Conservation (phyloP, 37 sponge, comb jelly and placozoan genomes). For the Cliona cf. orientalis region DNA sequence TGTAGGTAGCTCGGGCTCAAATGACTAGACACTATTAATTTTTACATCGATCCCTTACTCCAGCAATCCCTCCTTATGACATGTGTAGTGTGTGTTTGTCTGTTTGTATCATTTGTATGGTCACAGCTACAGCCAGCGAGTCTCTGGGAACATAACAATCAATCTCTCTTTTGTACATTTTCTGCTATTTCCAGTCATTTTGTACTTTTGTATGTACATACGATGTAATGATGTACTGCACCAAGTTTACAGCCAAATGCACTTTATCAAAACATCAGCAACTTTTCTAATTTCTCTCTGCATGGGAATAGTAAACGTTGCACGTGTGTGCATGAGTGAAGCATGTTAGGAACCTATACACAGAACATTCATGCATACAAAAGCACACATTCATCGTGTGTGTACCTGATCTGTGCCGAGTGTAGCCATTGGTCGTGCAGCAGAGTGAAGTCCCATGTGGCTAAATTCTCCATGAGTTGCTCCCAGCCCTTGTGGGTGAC, state of each 20-base stretch:
- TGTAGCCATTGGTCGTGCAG: constrained; percentile 53
- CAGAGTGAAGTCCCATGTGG: constrained; percentile 33
- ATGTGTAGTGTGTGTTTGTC: neutral
- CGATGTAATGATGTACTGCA: neutral
- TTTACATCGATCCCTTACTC: too few species aligned
- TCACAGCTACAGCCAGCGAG: too few species aligned
- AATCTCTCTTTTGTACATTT: neutral
- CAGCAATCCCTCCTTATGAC: too few species aligned
- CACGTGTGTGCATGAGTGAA: neutral
- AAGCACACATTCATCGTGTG: too few species aligned
- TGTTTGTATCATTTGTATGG: neutral
- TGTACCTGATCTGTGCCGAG: neutral
- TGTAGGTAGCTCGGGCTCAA: neutral
- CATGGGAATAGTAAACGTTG: neutral
- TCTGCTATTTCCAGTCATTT: neutral
- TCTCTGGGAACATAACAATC: too few species aligned
- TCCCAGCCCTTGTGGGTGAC: constrained; percentile 15
- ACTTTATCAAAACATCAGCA: constrained; percentile 1
- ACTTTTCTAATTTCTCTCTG: constrained; percentile 34
- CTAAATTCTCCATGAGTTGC: constrained; percentile 43
- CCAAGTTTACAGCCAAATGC: neutral
- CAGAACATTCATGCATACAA: neutral
- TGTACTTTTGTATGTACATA: neutral
- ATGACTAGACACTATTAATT: neutral
- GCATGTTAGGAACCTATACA: neutral